A percentile compares a stretch with the other conserved stretches of the same genome.
phyloP scores from a whole-genome alignment of 1,140 invertebrate genomes.

The Drosophila albomicans region DNA sequence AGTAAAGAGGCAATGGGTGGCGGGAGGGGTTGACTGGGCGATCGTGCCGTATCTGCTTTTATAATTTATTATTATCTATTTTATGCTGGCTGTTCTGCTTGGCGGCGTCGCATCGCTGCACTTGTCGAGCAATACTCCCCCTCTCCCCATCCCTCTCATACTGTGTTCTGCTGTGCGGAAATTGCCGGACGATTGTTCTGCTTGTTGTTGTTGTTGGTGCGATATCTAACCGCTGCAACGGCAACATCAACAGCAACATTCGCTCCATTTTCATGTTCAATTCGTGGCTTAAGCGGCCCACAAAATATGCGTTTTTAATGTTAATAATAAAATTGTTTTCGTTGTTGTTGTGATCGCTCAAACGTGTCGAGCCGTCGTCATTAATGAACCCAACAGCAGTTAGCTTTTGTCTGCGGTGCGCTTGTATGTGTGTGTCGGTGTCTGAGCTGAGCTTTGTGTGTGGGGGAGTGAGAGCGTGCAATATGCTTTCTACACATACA shows the following conservation, averaged over 20 bases:
- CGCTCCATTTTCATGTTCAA: constrained; percentile 39
- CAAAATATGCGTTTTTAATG: constrained; percentile 74
- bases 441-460: not conserved
- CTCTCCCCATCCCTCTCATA: not conserved
- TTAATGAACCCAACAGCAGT: constrained; percentile 56
- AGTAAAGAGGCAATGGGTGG: no score
- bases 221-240: constrained; percentile 46
- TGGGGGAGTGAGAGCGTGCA: constrained; percentile 11
- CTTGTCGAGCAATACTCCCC: constrained; percentile 41
- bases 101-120: constrained; percentile 33
- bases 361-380: constrained; percentile 64
- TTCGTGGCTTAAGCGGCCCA: constrained; percentile 49
- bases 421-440: constrained; percentile 10
- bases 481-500: constrained; percentile 34
- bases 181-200: constrained; percentile 26
- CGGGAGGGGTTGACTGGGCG: not conserved
- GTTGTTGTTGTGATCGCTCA: constrained; percentile 70
- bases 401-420: constrained; percentile 36
- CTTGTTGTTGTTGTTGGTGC: constrained; percentile 8
- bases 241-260: constrained; percentile 27
- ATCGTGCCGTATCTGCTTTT: constrained; percentile 60
- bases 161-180: constrained; percentile 36
- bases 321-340: constrained; percentile 64
- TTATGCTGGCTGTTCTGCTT: constrained; percentile 49
- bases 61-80: constrained; percentile 52